A percentile compares a stretch with the other conserved stretches of the same genome.
These are phyloP conservation scores for Tauraco erythrolophus DNA, from an alignment of 2,113 vertebrate species.

Conservation along the genomic window DNA sequence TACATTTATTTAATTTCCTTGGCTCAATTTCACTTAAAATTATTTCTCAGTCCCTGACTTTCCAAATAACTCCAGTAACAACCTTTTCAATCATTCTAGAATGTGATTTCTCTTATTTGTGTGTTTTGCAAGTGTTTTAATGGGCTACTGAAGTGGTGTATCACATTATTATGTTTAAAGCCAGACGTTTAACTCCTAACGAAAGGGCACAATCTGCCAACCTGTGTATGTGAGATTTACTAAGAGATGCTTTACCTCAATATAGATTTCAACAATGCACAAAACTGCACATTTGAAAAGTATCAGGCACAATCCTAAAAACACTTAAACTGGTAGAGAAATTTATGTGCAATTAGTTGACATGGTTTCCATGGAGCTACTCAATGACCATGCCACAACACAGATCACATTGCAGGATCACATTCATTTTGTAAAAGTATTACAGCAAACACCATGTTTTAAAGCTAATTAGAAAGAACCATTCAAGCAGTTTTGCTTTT, in stretches of 20 bases:
- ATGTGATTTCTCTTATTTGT: not conserved
- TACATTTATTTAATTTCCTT: not conserved
- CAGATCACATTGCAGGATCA: not conserved
- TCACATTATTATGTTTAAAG: not conserved
- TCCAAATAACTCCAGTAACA: not conserved
- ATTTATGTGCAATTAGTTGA: not conserved
- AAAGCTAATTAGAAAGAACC: slow-evolving; percentile 40
- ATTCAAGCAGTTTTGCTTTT: slow-evolving; percentile 22
- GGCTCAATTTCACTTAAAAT: not conserved
- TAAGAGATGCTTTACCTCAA: not conserved
- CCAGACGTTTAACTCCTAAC: not conserved
- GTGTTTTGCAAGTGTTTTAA: not conserved
- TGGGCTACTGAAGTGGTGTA: not conserved
- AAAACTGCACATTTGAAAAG: not conserved
- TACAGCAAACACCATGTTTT: slow-evolving; percentile 14
- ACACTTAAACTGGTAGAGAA: not conserved
- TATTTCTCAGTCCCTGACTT: not conserved
- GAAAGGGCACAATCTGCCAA: not conserved
- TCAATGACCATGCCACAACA: not conserved
- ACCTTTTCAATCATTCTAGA: not conserved
- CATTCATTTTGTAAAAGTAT: not conserved
- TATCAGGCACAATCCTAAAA: not conserved
- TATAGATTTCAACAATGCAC: not conserved
- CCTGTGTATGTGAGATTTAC: not conserved
- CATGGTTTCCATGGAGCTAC: not conserved